phyloP scores from a whole-genome alignment of 2,888 invertebrate species.

The Nephrocerus scutellatus region DNA sequence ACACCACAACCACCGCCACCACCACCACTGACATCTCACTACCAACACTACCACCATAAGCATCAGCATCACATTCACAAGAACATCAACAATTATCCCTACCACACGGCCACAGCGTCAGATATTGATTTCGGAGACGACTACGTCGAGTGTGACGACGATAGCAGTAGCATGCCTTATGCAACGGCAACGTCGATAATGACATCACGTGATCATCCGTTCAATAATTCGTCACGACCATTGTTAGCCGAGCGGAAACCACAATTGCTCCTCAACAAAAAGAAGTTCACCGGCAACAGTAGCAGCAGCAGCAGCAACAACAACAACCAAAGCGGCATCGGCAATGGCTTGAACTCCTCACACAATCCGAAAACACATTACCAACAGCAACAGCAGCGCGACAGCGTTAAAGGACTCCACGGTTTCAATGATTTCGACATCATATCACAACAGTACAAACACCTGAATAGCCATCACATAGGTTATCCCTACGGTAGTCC shows the following conservation, averaged over 20 bases:
- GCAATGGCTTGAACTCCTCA: slow-evolving; percentile 29
- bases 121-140: slow-evolving; percentile 5
- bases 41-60: slow-evolving; percentile 14
- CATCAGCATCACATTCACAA: slow-evolving; percentile 15
- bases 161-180: slow-evolving; percentile 31
- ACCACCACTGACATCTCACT: slow-evolving; percentile 9
- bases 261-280: slow-evolving; percentile 31
- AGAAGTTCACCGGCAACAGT: slow-evolving; percentile 18
- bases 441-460: slow-evolving; percentile 43
- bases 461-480: slow-evolving; percentile 41
- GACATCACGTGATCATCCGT: slow-evolving; percentile 44
- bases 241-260: slow-evolving; percentile 38
- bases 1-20: slow-evolving; percentile 12
- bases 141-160: slow-evolving; percentile 32
- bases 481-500: slow-evolving; percentile 47
- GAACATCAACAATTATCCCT: slow-evolving; percentile 10
- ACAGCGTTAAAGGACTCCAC: slow-evolving; percentile 41
- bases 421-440: slow-evolving; percentile 46
- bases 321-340: slow-evolving; percentile 14
- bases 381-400: slow-evolving; percentile 40
- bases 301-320: slow-evolving; percentile 8
- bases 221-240: slow-evolving; percentile 44
- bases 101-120: background rate
- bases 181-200: slow-evolving; percentile 30
- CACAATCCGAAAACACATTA: too few species aligned